Conservation (phyloP, 2,113 vertebrate genomes). For the Ciconia stormi region DNA sequence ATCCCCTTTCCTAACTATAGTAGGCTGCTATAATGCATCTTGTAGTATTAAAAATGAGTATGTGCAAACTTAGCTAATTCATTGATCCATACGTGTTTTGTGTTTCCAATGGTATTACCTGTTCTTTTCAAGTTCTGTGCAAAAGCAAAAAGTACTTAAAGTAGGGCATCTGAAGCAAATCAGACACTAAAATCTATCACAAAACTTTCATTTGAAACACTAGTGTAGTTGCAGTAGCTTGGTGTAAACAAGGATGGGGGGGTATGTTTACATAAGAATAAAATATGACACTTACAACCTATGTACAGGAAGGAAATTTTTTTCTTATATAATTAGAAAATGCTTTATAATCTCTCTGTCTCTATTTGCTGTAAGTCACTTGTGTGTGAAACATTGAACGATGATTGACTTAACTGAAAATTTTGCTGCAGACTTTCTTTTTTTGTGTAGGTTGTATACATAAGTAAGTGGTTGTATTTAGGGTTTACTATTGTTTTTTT, state of each 20-base stretch:
- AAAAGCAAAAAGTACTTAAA: neutral
- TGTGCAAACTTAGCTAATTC: neutral
- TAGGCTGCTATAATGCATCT: neutral
- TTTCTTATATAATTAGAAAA: neutral
- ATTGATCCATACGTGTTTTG: neutral
- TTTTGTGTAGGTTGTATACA: neutral
- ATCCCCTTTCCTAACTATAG: neutral
- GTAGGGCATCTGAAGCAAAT: neutral
- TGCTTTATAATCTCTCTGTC: neutral
- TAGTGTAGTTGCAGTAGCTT: neutral
- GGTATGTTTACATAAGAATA: neutral
- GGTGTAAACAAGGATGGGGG: neutral
- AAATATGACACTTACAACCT: neutral
- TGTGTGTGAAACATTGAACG: neutral
- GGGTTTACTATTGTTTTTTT: neutral
- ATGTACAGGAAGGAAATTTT: neutral
- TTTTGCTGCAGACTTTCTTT: neutral
- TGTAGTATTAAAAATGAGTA: neutral
- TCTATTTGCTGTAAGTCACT: neutral
- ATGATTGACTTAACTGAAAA: neutral
- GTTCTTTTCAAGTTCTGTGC: neutral
- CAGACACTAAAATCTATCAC: rapidly evolving
- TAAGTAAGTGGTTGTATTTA: neutral
- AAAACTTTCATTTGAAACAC: neutral
- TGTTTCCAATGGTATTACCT: neutral